Conservation (phyloP, 2,113 vertebrate genomes). For the Vulpes ferrilata region DNA sequence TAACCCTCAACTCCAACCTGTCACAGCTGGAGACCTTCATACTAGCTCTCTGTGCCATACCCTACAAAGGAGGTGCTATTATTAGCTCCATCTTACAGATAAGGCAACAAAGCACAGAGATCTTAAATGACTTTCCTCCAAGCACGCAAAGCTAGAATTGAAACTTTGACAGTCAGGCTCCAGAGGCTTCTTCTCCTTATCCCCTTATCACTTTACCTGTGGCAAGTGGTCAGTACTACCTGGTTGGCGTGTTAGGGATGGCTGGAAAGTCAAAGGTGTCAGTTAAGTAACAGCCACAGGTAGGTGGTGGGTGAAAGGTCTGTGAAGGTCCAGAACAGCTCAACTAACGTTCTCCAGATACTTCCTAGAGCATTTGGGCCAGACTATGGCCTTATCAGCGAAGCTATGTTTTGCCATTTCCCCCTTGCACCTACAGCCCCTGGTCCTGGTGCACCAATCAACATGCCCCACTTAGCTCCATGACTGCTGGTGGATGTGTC, state of each 20-base stretch:
- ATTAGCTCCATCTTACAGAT: background rate
- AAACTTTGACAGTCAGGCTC: background rate
- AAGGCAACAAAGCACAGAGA: background rate
- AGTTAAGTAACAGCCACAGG: background rate
- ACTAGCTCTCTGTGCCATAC: background rate
- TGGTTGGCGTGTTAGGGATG: background rate
- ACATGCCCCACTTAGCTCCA: accelerated
- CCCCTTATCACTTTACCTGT: no score
- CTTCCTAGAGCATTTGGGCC: background rate
- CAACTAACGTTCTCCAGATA: accelerated
- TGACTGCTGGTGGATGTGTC: accelerated
- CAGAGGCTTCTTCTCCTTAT: background rate
- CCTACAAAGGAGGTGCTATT: background rate
- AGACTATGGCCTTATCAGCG: background rate
- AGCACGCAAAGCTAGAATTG: background rate
- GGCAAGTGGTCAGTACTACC: background rate
- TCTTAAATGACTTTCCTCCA: background rate
- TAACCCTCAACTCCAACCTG: background rate
- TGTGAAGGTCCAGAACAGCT: accelerated
- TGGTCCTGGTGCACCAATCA: accelerated
- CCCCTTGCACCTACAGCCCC: background rate
- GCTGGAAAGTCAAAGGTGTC: background rate
- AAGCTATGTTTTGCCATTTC: background rate
- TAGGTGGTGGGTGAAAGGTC: accelerated
- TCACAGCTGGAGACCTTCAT: background rate